phyloP scores from a whole-genome alignment of 2,888 invertebrate species.

The Pantelozetes paolii region DNA sequence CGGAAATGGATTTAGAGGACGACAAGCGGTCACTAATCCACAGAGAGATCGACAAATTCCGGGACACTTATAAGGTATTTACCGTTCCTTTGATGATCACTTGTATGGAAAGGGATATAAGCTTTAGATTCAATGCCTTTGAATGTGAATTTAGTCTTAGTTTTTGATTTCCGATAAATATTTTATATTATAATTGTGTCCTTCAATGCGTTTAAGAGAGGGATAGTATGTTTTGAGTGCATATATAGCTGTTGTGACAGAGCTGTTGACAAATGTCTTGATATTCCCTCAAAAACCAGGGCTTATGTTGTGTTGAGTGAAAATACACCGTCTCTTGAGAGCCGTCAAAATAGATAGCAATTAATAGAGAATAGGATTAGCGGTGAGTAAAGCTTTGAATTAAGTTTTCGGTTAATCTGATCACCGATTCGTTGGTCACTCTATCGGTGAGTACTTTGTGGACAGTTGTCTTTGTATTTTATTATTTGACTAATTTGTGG shows the following conservation, averaged over 20 bases:
- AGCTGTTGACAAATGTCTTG: slow-evolving; percentile 31
- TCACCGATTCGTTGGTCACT: not conserved
- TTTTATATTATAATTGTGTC: too few relatives aligned
- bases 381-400: slow-evolving; percentile 18
- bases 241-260: not conserved
- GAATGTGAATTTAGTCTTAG: too few relatives aligned
- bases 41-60: slow-evolving; percentile 93
- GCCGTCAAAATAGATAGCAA: slow-evolving; percentile 19
- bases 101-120: too few relatives aligned
- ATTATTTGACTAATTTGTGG: not conserved
- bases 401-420: not conserved
- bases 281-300: slow-evolving; percentile 37
- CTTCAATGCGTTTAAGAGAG: not conserved
- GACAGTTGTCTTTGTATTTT: not conserved
- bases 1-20: slow-evolving; percentile 75
- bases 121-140: too few relatives aligned
- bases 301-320: slow-evolving; percentile 31
- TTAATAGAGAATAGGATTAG: slow-evolving; percentile 39
- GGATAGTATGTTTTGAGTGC: not conserved
- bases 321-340: not conserved
- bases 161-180: too few relatives aligned
- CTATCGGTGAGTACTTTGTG: not conserved
- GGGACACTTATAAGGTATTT: slow-evolving; percentile 92
- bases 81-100: slow-evolving; percentile 28
- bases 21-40: slow-evolving; percentile 93